Evolutionary conservation across 2,888 invertebrate species (phyloP).

Genomic region (Diadegma fenestrale): DNA sequence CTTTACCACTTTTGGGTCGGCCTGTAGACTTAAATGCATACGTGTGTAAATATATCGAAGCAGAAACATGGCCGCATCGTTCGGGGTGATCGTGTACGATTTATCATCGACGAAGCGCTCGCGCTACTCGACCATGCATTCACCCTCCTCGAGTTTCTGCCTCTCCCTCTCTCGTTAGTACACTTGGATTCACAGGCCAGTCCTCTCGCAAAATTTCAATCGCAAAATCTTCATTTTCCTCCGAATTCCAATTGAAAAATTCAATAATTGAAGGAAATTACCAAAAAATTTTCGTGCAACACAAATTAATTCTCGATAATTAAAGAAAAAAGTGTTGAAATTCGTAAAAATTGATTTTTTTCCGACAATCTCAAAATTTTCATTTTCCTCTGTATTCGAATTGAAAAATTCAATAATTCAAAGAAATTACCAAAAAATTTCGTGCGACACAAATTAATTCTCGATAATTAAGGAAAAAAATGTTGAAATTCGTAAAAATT

Average conservation of each 20-base stretch:
- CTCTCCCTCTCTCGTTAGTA: constrained; percentile 41
- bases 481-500: no score
- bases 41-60: constrained; percentile 21
- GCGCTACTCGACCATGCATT: constrained; percentile 45
- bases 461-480: no score
- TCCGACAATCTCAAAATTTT: no score
- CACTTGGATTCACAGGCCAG: constrained; percentile 28
- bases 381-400: not conserved
- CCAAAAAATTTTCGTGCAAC: no score
- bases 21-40: not conserved
- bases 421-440: no score
- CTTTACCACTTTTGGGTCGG: not conserved
- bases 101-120: constrained; percentile 64
- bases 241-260: no score
- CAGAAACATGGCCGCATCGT: constrained; percentile 58
- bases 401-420: not conserved
- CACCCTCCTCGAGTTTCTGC: not conserved
- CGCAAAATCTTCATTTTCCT: not conserved
- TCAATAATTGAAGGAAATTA: not conserved
- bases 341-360: no score
- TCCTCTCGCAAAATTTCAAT: constrained; percentile 17
- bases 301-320: no score
- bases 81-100: constrained; percentile 61
- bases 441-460: no score
- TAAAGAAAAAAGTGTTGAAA: no score